Evolutionary conservation across 1,140 invertebrate species (phyloP), one percentile per base, ranked within the genome.

Genomic region (Heliconius melpomene): DNA sequence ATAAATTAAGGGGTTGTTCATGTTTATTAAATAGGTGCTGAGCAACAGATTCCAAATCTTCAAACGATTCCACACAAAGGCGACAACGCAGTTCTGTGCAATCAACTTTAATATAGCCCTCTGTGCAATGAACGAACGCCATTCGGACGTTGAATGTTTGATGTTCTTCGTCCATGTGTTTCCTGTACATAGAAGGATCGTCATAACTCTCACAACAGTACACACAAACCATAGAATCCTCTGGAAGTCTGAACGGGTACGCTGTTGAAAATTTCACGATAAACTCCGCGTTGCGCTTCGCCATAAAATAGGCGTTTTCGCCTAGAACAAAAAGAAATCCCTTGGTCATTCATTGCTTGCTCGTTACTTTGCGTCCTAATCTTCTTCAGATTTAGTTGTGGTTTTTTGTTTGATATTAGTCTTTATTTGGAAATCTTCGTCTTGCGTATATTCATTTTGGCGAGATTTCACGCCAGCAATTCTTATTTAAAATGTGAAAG

Each of bases 241-340:
- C 90, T 23, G 88, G 89, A 16, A 93, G 86, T 80, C 90, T 90
- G 88, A 93, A 92, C 75, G 91, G 92, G 79, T 90, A 92, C 50
- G 86, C 88, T 72, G 91, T 93, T 5, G 88, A 86, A 84, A 86
- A 89, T 86, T 87, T 83, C 85, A 94, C 86, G 74, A 94, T 83
- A 74, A 87, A 78, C 86, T 91, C 87, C 75, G 92, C 91, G 86
- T 94, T 94, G 81, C 85, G 83, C 87, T 88, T 91, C 80, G 90
- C 90, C 86, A 88, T 86, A 83, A 75, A 78, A 89, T 87, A 87
- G 72, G 79, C 86, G 84, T 85, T 88, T 86, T 83, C 76, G 83
- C 90, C 91, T 92, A 93, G 89, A 93, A 93, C 90, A 93, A 90
- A 93, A 88, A 92, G 87, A 92, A 90, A 91, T 91, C 79, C 86